Conservation (phyloP, 1,140 invertebrate genomes). For the Rhyacophila brunnea region DNA sequence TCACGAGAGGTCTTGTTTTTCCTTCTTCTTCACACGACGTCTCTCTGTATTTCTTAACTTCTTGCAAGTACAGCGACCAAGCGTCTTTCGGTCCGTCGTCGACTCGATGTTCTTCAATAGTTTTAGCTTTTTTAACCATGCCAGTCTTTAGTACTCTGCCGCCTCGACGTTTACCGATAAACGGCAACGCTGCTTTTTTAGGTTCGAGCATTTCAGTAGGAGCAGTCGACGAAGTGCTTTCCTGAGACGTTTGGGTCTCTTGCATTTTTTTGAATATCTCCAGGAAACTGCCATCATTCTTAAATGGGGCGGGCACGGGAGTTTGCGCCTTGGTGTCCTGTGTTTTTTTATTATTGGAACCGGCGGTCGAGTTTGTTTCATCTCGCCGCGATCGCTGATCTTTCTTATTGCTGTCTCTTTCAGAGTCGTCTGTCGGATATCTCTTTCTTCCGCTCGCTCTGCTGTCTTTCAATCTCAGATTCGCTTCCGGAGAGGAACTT, state of each 20-base stretch:
- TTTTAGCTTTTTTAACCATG: slow-evolving; percentile 80
- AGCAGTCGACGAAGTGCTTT: slow-evolving; percentile 40
- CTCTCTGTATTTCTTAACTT: slow-evolving; percentile 90
- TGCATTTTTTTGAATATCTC: slow-evolving; percentile 90
- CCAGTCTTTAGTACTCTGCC: slow-evolving; percentile 86
- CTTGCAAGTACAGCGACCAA: slow-evolving; percentile 89
- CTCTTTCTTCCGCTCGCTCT: no score
- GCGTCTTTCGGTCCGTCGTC: slow-evolving; percentile 77
- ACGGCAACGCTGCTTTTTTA: slow-evolving; percentile 60
- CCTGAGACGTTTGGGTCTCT: slow-evolving; percentile 53
- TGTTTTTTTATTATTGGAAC: not conserved
- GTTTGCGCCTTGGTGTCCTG: slow-evolving; percentile 15
- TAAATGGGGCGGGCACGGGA: slow-evolving; percentile 45
- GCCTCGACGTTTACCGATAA: slow-evolving; percentile 79
- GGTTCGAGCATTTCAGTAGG: slow-evolving; percentile 26
- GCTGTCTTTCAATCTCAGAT: not conserved
- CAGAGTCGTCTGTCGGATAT: no score
- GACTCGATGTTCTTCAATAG: slow-evolving; percentile 60
- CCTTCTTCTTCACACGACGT: slow-evolving; percentile 89
- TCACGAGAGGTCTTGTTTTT: slow-evolving; percentile 86
- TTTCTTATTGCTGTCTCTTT: no score
- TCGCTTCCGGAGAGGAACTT: not conserved
- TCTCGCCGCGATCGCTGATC: no score
- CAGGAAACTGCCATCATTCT: slow-evolving; percentile 84
- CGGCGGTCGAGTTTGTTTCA: no score